Conservation (phyloP, 1,140 invertebrate genomes). For the Charaxes varanes region DNA sequence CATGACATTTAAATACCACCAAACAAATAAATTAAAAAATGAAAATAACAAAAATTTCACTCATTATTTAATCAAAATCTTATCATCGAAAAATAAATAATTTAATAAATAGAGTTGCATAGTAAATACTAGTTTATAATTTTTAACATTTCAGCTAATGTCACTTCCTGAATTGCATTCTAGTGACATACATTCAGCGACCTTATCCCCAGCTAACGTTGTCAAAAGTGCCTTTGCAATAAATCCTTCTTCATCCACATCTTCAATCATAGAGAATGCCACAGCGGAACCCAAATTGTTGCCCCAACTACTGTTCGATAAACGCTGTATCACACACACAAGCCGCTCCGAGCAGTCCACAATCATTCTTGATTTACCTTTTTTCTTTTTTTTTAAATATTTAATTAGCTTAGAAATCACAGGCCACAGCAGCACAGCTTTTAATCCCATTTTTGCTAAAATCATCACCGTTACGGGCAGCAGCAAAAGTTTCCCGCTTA, state of each 20-base stretch:
- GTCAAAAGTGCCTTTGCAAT: constrained; percentile 54
- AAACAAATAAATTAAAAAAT: too few species aligned
- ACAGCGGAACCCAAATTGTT: constrained; percentile 51
- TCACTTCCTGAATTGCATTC: constrained; percentile 60
- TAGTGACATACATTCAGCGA: constrained; percentile 64
- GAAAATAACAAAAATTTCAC: too few species aligned
- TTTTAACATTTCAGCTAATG: constrained; percentile 52
- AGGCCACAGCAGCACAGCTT: constrained; percentile 55
- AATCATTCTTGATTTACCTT: constrained; percentile 42
- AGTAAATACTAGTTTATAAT: too few species aligned
- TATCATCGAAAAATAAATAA: too few species aligned
- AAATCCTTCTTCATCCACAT: constrained; percentile 50
- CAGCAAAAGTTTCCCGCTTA: constrained; percentile 54
- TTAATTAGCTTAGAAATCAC: constrained; percentile 63
- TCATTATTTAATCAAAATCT: too few species aligned
- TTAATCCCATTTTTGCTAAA: constrained; percentile 53
- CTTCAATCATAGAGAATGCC: constrained; percentile 56
- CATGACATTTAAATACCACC: too few species aligned
- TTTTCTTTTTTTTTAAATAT: constrained; percentile 59
- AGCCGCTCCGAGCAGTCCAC: constrained; percentile 56
- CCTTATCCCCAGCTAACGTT: constrained; percentile 57
- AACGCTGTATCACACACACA: constrained; percentile 52
- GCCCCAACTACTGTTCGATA: constrained; percentile 39
- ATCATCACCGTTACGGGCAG: constrained; percentile 47
- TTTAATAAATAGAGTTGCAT: too few species aligned